Base-by-base conservation (phyloP, 2,113 vertebrate species). In the Podiceps cristatus region DNA sequence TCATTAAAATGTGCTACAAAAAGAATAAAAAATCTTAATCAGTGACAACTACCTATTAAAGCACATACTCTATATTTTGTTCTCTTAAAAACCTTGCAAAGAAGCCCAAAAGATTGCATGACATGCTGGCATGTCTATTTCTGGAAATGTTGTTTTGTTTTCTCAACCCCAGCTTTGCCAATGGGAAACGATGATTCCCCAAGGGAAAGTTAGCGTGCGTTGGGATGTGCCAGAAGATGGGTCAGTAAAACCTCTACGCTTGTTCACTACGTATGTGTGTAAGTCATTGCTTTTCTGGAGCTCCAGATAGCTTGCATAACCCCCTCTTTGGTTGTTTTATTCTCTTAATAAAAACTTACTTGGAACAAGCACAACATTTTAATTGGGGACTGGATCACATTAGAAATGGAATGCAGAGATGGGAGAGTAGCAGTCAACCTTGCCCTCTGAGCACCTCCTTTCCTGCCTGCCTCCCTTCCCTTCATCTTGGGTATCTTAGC, bases 231-330 rank as follows among this genome's bases (percentile, higher is more conserved):
- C 86, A 87, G 86, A 66, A 86, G 84, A 93, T 85, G 94, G 84
- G 74, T 84, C 83, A 96, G 64, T 96, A 93, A 96, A 97, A 85
- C 53, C 66, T 63, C 80, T 91, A 33, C 0, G 4, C 63, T 84
- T 82, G 83, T 84, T 49, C 76, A 45, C 93, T 69, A 28, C 0
- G 2, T 73, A 29, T 53, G 82, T 71, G 59, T 89, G 68, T 56
- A 95, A 96, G 80, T 78, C 64, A 81, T 71, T 84, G 84, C 58
- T 93, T 22, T 72, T 88, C 83, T 58, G 91, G 44, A 92, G 53
- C 77, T 75, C 33, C 64, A 91, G 60, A 87, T 49, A 93, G 53
- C 86, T 97, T 97, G 94, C 95, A 96, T 77, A 97, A 94, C 58
- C 77, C 91, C 60, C 58, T 45, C 37, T 78, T 75, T 12, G 6